Base-by-base conservation (phyloP, 2,888 invertebrate species). In the Alsophila aescularia region DNA sequence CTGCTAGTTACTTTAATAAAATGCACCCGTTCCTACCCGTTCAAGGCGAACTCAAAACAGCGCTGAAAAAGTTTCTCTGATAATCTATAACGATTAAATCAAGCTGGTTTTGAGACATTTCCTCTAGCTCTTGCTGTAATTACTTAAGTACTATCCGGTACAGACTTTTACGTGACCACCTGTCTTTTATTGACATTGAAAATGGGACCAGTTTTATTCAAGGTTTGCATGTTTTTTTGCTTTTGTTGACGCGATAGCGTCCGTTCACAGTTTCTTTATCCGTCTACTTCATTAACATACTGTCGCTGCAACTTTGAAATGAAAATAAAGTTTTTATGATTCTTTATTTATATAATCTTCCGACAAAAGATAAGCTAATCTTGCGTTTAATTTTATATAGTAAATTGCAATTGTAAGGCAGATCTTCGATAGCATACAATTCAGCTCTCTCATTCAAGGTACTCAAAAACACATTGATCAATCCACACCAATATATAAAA, bases 101-200 rank as follows among this genome's bases (percentile, higher is more conserved):
- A 44, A 45, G 31, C 51, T 52, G 48, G 60, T 56, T 62, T 60
- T 60, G 47, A 64, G 60, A 60, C 60, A 58, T 61, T 60, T 62
- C 60, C 64, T 62, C 55, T 55, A 47, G 49, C 55, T 58, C 52
- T 66, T 58, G 54, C 51, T 57, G 15, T 53, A 59, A 64, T 61
- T 59, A 54, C 52, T 44, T 32, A 24, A 24, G 24, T 24, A 34
- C 47, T 47, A 55, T 62, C 66, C 59, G 66, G 61, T 56, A 56
- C 52, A 56, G 40, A 52, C 56, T 64, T 60, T 60, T 64, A 59
- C 27, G 36, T 50, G 45, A 43, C 51, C 48, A 51, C 58, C 52
- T 55, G 50, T 60, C 58, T 53, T 56, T 51, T 60, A 63, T 60
- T 63, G 63, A 61, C 61, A 63, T 63, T 66, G 58, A 61, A 57